Conservation (phyloP, 2,113 vertebrate genomes). For the Ptilonorhynchus violaceus region DNA sequence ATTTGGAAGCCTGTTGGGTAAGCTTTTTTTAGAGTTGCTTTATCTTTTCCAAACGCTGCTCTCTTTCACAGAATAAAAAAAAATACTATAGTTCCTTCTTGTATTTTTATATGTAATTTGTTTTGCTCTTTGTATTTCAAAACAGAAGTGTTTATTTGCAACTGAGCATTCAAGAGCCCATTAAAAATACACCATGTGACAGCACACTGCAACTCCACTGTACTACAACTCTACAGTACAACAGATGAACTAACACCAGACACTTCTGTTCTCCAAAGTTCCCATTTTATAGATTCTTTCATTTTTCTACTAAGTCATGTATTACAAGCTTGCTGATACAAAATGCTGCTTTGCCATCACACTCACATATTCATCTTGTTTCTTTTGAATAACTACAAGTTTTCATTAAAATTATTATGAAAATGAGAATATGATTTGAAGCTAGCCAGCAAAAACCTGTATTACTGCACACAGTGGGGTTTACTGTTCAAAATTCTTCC, state of each 20-base stretch:
- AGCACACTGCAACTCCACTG: background rate
- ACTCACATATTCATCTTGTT: background rate
- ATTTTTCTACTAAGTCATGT: background rate
- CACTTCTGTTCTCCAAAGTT: background rate
- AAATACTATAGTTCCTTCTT: background rate
- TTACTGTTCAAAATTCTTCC: background rate
- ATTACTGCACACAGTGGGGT: background rate
- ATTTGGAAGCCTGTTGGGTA: background rate
- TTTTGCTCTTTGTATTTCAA: slow-evolving; percentile 11
- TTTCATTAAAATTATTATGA: background rate
- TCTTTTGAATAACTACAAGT: background rate
- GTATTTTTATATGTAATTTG: background rate
- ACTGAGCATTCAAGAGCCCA: background rate
- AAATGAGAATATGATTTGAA: background rate
- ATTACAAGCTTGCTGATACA: background rate
- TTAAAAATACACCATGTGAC: background rate
- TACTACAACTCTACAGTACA: background rate
- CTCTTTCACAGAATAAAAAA: background rate
- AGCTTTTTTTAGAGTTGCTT: background rate
- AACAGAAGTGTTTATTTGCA: background rate
- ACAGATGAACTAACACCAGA: background rate
- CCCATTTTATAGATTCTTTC: background rate
- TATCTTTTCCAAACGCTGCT: background rate
- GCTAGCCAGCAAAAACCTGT: background rate
- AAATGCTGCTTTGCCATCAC: background rate